phyloP scores from a whole-genome alignment of 2,113 vertebrate species.

The Nematolebias whitei region DNA sequence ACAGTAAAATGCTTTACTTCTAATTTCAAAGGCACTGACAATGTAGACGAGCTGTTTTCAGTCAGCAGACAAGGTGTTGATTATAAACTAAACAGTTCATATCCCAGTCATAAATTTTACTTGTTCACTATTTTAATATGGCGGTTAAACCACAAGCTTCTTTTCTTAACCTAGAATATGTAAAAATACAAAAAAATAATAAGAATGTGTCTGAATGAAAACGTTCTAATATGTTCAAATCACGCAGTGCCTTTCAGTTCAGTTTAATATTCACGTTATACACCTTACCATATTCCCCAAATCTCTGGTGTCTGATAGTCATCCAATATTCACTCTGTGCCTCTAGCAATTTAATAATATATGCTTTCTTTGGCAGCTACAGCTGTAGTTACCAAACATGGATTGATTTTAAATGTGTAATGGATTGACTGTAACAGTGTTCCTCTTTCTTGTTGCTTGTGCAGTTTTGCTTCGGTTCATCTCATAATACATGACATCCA shows the following conservation, averaged over 20 bases:
- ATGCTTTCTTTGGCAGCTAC: slow-evolving; percentile 49
- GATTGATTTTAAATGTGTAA: slow-evolving; percentile 57
- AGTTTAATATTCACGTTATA: slow-evolving; percentile 33
- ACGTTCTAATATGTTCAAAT: slow-evolving; percentile 1
- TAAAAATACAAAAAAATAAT: not conserved
- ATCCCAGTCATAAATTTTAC: too few relatives aligned
- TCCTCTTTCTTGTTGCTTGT: not conserved
- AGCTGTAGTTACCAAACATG: slow-evolving; percentile 34
- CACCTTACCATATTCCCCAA: slow-evolving; percentile 40
- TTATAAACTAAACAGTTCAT: too few relatives aligned
- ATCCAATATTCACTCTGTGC: slow-evolving; percentile 48
- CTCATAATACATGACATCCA: not conserved
- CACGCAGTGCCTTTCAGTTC: slow-evolving; percentile 10
- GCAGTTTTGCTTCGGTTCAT: slow-evolving; percentile 14
- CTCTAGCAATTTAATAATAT: slow-evolving; percentile 57
- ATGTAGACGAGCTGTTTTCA: too few relatives aligned
- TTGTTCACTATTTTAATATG: not conserved
- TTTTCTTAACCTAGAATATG: not conserved
- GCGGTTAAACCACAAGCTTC: not conserved
- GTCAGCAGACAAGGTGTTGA: too few relatives aligned
- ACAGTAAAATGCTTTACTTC: too few relatives aligned
- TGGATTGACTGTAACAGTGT: slow-evolving; percentile 33
- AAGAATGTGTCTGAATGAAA: not conserved
- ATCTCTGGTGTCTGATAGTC: slow-evolving; percentile 41
- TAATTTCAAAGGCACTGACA: too few relatives aligned